These are phyloP conservation scores for Nymphalis urticae DNA, from an alignment of 2,888 invertebrate species.

Conservation along the genomic window DNA sequence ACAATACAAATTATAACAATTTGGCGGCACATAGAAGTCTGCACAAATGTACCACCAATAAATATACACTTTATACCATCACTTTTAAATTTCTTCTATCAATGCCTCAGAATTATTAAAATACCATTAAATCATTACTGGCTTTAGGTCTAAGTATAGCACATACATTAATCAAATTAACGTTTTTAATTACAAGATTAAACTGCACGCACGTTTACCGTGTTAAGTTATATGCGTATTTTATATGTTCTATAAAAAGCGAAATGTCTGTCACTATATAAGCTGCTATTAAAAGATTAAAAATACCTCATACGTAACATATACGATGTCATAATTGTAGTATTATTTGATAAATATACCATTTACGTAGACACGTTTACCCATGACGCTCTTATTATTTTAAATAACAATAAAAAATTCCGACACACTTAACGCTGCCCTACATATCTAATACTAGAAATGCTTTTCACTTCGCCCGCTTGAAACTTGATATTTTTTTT, in stretches of 20 bases:
- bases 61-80: too few species aligned
- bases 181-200: neutral
- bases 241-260: neutral
- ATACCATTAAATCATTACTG: neutral
- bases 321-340: constrained; percentile 4
- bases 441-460: constrained; percentile 39
- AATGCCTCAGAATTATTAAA: too few species aligned
- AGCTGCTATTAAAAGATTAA: neutral
- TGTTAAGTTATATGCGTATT: neutral
- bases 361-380: constrained; percentile 11
- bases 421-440: constrained; percentile 31
- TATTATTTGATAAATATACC: constrained; percentile 9
- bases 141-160: neutral
- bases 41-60: too few species aligned
- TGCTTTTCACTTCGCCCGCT: neutral
- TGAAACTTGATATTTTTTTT: neutral
- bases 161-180: neutral
- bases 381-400: constrained; percentile 6
- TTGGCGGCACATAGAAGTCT: too few species aligned
- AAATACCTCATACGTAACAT: neutral
- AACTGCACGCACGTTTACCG: neutral
- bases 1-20: too few species aligned
- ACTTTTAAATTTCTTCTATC: too few species aligned
- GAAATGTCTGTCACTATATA: neutral
- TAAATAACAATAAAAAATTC: constrained; percentile 37